Evolutionary conservation across 2,888 invertebrate species (phyloP), one percentile per base, ranked within the genome.

Genomic region (Platycnemis pennipes): DNA sequence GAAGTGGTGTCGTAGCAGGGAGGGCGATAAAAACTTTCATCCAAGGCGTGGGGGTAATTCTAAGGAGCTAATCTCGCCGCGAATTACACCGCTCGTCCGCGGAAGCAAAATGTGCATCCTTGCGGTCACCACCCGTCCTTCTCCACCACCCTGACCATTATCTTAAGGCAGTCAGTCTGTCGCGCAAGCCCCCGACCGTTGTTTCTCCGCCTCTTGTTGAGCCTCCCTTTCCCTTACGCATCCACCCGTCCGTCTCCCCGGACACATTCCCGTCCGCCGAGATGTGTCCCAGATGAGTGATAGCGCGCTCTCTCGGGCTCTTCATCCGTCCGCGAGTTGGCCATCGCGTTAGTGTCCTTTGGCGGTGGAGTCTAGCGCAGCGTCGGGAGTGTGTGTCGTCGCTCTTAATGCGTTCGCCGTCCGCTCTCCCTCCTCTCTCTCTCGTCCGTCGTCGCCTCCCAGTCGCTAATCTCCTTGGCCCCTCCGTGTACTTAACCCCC

Each of bases 331-430:
- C 31, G 69, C 26, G 31, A 16, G 31, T 37, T 11, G 31, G 31
- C 4, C 77, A 22, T 11, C 26, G 26, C 13, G 22, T 7, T 31
- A 31, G 31, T 69, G 37, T 77, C 77, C 77, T 37, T 26, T 77
- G 77, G 77, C 77, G 77, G 77, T 2, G 37, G 77, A 26, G 77
- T 5, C 49, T 8, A 0, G 37, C 8, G 31, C 11, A 37, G 37
- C 77, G 77, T 37, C 77, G 26, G 26, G 63, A 26, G 63, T 26
- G 63, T 63, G 26, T 26, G 63, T 63, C 63, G 63, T n/a, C 77
- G 77, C 77, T 77, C 31, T 77, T 77, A 77, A 77, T 77, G 77
- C 77, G 77, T 77, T n/a, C 77, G 37, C 77, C 77, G 77, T 77
- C 31, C 37, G 26, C 37, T 77, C 77, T 31, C 77, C 16, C 77